Conservation (phyloP, 2,888 invertebrate genomes). For the Cepaea hortensis region DNA sequence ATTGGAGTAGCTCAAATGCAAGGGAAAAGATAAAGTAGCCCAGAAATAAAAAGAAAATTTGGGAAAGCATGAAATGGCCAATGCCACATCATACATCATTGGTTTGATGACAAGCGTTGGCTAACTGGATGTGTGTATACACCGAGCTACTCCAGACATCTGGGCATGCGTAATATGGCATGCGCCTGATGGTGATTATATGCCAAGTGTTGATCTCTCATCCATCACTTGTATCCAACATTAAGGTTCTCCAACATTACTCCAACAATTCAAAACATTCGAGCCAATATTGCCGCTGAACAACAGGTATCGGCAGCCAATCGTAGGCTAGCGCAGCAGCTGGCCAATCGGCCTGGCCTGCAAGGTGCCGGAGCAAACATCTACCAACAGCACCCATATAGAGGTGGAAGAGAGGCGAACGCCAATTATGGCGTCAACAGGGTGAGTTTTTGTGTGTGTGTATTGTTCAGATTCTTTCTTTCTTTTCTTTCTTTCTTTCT, state of each 20-base stretch:
- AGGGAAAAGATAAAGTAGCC: too few relatives aligned
- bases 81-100: too few relatives aligned
- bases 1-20: too few relatives aligned
- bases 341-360: constrained; percentile 77
- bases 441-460: not conserved
- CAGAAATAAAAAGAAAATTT: too few relatives aligned
- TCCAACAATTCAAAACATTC: constrained; percentile 65
- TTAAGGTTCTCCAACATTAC: constrained; percentile 70
- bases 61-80: too few relatives aligned
- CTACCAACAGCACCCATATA: constrained; percentile 19
- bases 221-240: constrained; percentile 6
- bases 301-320: constrained; percentile 75
- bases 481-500: not conserved
- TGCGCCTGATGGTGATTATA: too few relatives aligned
- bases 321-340: constrained; percentile 77
- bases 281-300: constrained; percentile 67
- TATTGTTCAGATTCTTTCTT: not conserved
- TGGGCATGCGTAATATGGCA: too few relatives aligned
- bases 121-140: too few relatives aligned
- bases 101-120: too few relatives aligned
- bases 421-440: not conserved
- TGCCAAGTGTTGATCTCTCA: too few relatives aligned
- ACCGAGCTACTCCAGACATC: too few relatives aligned
- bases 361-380: not conserved
- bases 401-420: constrained; percentile 20